Base-by-base conservation (phyloP, 1,140 invertebrate species). In the Lamellibrachia luymesi region DNA sequence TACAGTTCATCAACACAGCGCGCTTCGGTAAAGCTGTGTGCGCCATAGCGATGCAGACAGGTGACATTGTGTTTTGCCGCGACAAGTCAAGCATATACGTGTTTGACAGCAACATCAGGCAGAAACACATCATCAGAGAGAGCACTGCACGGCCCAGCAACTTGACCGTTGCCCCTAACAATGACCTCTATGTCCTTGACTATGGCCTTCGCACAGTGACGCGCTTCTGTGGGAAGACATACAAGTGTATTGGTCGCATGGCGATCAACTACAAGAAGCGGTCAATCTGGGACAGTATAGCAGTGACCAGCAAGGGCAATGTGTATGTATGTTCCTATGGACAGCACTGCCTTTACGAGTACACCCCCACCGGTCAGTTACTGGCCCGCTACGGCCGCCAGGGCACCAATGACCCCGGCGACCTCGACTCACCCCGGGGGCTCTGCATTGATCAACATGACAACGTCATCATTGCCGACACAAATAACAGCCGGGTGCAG, bases 401-500 rank as follows among this genome's bases (percentile, higher is more conserved):
- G 92, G 92, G 92, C n/a, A 89, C 52, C 92, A 93, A 50, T 25
- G 89, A 51, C 38, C 38, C 92, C n/a, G 92, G 92, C 22, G 92
- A 93, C 52, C 92, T 93, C 10, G 56, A 93, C 64, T 93, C 52
- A 8, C 92, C 92, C 27, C 27, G 92, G 22, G 92, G 92, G 8
- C 27, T 93, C 52, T 38, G 56, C 92, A 50, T 93, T 10, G 92
- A 93, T 27, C 49, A 50, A 38, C 52, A 93, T n/a, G 92, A 93
- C 92, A 93, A 93, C 80, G 13, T 93, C 80, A 80, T 93, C n/a
- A 49, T 93, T n/a, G 92, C 92, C 64, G 92, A 93, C 92, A 93
- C 92, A 2, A 80, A 90, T 17, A 93, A 93, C 92, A 90, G 51
- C 50, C 52, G 92, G 8, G 27, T 93, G 2, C 92, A 93, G 92